Percentiles rank a stretch among this genome's conserved stretches.
Evolutionary conservation across 2,888 invertebrate species (phyloP).

Genomic region (Dorcus hopei): DNA sequence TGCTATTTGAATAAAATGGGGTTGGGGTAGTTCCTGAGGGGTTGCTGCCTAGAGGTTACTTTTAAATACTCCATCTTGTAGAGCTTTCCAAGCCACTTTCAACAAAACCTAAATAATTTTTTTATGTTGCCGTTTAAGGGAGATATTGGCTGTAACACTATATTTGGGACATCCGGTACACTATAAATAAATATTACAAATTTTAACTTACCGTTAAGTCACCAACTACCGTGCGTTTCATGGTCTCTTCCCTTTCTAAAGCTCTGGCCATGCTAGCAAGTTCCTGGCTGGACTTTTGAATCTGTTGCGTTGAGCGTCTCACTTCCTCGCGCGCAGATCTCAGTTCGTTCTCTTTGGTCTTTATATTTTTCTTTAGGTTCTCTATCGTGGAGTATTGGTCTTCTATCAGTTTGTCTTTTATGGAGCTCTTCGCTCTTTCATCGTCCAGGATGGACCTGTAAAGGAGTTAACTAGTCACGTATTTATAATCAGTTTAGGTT

Average conservation of each 20-base stretch:
- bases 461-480: background rate
- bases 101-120: too few species aligned
- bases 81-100: too few species aligned
- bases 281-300: constrained; percentile 4
- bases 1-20: too few species aligned
- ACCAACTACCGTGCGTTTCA: background rate
- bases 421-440: constrained; percentile 10
- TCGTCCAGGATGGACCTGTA: constrained; percentile 5
- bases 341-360: background rate
- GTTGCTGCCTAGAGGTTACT: too few species aligned
- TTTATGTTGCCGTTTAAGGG: too few species aligned
- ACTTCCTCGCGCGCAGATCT: background rate
- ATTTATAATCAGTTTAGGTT: background rate
- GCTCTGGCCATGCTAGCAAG: constrained; percentile 9
- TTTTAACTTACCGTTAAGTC: constrained; percentile 7
- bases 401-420: constrained; percentile 18
- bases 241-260: constrained; percentile 6
- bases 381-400: constrained; percentile 18
- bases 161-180: too few species aligned
- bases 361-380: constrained; percentile 1
- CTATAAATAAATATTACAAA: background rate
- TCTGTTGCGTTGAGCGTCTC: background rate
- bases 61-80: too few species aligned
- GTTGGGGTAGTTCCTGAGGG: too few species aligned
- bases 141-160: too few species aligned